phyloP scores from a whole-genome alignment of 2,888 invertebrate genomes.

The Trichogramma evanescens region DNA sequence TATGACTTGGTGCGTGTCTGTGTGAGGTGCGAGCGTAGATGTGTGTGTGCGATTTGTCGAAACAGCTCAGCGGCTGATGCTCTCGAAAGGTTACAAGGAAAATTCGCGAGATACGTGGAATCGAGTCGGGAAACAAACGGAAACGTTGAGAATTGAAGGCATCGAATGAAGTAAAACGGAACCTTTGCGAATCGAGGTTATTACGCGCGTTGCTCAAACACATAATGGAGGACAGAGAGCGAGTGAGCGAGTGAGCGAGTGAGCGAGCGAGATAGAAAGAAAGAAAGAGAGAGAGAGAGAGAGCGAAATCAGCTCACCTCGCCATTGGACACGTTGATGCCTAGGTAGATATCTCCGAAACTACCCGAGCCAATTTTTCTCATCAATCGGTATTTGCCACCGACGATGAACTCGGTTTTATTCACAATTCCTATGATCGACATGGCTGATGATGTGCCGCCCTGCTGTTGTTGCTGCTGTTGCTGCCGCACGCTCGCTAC shows the following conservation, averaged over 20 bases:
- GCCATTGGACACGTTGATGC: constrained; percentile 83
- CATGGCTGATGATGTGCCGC: constrained; percentile 27
- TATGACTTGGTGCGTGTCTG: too few relatives aligned
- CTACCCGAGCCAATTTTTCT: constrained; percentile 98
- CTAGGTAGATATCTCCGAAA: constrained; percentile 98
- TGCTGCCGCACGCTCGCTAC: not conserved
- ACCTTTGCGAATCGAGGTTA: too few relatives aligned
- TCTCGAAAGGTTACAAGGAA: too few relatives aligned
- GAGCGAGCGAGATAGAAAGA: not conserved
- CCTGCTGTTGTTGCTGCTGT: not conserved
- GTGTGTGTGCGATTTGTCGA: too few relatives aligned
- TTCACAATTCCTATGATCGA: constrained; percentile 25
- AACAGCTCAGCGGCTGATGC: too few relatives aligned
- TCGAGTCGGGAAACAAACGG: too few relatives aligned
- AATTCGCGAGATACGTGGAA: too few relatives aligned
- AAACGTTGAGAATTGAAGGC: too few relatives aligned
- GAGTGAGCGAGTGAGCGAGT: not conserved
- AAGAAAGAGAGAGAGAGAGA: constrained; percentile 9
- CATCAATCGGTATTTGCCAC: constrained; percentile 88
- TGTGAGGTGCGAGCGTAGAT: too few relatives aligned
- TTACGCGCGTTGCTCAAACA: too few relatives aligned
- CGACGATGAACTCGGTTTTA: constrained; percentile 74
- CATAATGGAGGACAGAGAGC: too few relatives aligned
- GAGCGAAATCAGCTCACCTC: constrained; percentile 58
- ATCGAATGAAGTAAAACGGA: too few relatives aligned